These are phyloP conservation scores for Drosophila falleni DNA, from an alignment of 2,888 invertebrate species.

Conservation along the genomic window DNA sequence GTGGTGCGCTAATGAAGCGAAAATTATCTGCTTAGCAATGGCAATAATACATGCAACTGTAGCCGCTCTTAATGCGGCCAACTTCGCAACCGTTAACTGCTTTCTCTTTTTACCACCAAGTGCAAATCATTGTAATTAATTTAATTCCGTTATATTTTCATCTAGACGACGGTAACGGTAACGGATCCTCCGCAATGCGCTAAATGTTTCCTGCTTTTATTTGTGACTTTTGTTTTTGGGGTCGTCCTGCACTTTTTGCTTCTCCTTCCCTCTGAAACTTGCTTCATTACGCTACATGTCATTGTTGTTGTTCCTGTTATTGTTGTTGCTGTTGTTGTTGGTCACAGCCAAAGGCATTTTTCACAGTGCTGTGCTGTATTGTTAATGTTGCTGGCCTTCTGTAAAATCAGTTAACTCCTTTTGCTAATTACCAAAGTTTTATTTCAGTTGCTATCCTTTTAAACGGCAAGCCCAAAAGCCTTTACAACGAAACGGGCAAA, in stretches of 20 bases:
- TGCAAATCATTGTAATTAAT: conserved; percentile 84
- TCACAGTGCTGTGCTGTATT: conserved; percentile 6
- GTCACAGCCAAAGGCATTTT: conserved; percentile 34
- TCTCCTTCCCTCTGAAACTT: conserved; percentile 6
- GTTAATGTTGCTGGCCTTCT: conserved; percentile 57
- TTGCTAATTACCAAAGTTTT: conserved; percentile 84
- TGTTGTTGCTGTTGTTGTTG: conserved; percentile 22
- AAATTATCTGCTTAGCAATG: conserved; percentile 67
- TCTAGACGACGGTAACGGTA: conserved; percentile 58
- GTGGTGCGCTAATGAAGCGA: conserved; percentile 61
- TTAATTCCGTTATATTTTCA: conserved; percentile 84
- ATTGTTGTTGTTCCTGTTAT: conserved; percentile 41
- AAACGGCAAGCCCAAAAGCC: conserved; percentile 15
- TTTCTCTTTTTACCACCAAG: not conserved
- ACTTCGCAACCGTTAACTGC: conserved; percentile 13
- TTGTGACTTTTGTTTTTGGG: conserved; percentile 46
- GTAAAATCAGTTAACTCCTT: conserved; percentile 82
- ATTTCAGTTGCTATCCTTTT: conserved; percentile 50
- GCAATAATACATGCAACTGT: conserved; percentile 35
- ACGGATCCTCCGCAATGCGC: conserved; percentile 81
- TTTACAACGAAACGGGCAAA: conserved; percentile 33
- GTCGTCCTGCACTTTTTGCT: not conserved
- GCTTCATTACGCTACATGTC: conserved; percentile 70
- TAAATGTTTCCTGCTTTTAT: conserved; percentile 75
- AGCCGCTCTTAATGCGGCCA: conserved; percentile 36